Evolutionary conservation across 1,140 invertebrate genomes (phyloP), one percentile per base, ranked within the genome.

Genomic region (Drosophila nikananu): DNA sequence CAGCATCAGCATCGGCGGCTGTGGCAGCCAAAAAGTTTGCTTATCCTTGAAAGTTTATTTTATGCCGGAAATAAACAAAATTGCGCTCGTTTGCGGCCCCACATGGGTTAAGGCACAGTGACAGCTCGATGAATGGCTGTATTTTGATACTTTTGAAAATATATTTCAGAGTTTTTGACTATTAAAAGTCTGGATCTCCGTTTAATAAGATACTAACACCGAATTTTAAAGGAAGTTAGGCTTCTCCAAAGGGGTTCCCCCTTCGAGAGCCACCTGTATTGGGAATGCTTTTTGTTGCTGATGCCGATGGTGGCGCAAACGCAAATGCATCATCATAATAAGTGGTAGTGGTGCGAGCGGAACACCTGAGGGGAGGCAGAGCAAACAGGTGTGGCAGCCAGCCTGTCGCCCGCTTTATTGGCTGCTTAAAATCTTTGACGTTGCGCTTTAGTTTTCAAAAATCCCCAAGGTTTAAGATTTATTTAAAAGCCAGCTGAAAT

Each of bases 31-130:
- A 89, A 74, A 90, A 90, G 81, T 90, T 90, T 90, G 79, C 86
- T 91, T 90, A 90, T 90, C 86, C 86, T 90, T 90, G 79, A 90
- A 86, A 90, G 86, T 90, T 90, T 90, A 90, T 90, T 90, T 90
- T 90, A 62, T 84, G 75, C 86, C 86, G 86, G 86, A 90, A 90
- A 90, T 90, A 90, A 90, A 90, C 79, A 89, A 90, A 90, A 90
- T 90, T 90, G 86, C 86, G 65, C 81, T 80, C 61, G 81, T 64
- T 81, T 72, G 54, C 67, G 63, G 32, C 39, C 67, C 23, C 63
- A 46, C 67, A 71, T 27, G 67, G 59, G 59, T 64, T 67, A 46
- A 30, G 7, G 8, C 25, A 48, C 39, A 67, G 64, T 64, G 51
- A 4, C 27, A 19, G n/a, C 27, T 35, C 27, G 27, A 19, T 15